Evolutionary conservation across 92 coral and sea anemone species (phyloP).

Genomic region (Epizoanthus scotinus): DNA sequence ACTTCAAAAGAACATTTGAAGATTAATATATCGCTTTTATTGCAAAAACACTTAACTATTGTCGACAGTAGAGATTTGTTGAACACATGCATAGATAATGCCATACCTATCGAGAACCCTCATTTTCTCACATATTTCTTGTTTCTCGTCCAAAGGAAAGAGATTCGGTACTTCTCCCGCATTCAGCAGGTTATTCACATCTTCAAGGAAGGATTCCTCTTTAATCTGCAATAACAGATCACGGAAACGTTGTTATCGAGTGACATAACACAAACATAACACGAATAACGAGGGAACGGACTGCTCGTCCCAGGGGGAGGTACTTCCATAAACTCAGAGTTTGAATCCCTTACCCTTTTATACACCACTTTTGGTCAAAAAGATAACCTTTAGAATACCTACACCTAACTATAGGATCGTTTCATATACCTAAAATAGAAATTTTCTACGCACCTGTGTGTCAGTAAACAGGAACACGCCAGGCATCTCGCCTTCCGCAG

Average conservation of each 20-base stretch:
- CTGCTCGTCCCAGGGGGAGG: too few species aligned
- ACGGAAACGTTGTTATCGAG: not conserved
- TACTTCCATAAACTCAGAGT: too few species aligned
- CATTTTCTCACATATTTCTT: constrained; percentile 99
- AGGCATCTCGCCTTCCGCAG: constrained; percentile 95
- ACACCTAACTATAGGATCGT: too few species aligned
- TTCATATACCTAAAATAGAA: too few species aligned
- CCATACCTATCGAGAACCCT: constrained; percentile 87
- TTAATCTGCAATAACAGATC: constrained; percentile 62
- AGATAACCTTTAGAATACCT: too few species aligned
- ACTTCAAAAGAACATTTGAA: too few species aligned
- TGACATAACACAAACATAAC: too few species aligned
- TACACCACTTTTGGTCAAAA: too few species aligned
- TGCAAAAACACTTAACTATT: not conserved
- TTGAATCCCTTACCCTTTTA: too few species aligned
- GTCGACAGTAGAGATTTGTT: not conserved
- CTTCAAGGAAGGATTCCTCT: constrained; percentile 98
- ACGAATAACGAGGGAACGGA: too few species aligned
- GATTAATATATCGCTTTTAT: too few species aligned
- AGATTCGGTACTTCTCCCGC: constrained; percentile 99
- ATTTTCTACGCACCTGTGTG: constrained; percentile 79
- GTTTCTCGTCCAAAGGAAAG: constrained; percentile 96
- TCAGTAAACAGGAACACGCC: constrained; percentile 98
- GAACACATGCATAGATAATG: not conserved
- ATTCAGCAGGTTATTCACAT: constrained; percentile 92